A percentile compares a stretch with the other conserved stretches of the same genome.
phyloP scores from a whole-genome alignment of 2,888 invertebrate species.

The Allolobophora icterica region DNA sequence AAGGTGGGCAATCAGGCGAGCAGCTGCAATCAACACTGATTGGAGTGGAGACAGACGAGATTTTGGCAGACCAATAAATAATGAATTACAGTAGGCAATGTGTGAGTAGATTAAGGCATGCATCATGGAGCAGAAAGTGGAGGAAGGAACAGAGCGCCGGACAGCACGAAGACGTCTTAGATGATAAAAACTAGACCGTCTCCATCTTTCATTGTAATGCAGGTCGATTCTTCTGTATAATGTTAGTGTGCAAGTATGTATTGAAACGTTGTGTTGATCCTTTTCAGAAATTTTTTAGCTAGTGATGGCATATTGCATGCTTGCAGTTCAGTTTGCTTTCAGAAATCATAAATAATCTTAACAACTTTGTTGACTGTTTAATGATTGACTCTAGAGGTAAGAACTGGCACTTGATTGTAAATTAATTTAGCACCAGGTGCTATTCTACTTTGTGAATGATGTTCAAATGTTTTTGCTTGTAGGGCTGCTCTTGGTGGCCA shows the following conservation, averaged over 20 bases:
- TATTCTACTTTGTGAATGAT: neutral
- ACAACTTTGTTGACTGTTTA: too few species aligned
- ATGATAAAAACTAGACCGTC: too few species aligned
- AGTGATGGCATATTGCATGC: too few species aligned
- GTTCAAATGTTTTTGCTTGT: slow-evolving; percentile 27
- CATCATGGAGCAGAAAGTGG: too few species aligned
- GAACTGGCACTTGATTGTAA: neutral
- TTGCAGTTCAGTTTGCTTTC: neutral
- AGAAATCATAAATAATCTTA: neutral
- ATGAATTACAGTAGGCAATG: too few species aligned
- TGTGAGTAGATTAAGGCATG: too few species aligned
- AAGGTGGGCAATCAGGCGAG: too few species aligned
- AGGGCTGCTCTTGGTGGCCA: slow-evolving; percentile 66
- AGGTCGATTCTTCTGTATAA: neutral
- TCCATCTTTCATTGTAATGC: neutral
- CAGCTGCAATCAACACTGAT: too few species aligned
- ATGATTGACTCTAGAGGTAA: neutral
- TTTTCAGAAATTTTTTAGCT: neutral
- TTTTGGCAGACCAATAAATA: too few species aligned
- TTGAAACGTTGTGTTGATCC: neutral
- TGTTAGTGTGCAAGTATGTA: neutral
- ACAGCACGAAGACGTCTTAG: too few species aligned
- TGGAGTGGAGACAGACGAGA: too few species aligned
- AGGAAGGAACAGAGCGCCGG: too few species aligned
- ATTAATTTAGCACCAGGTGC: neutral